Conservation (phyloP, 2,113 vertebrate genomes). For the Columba livia region DNA sequence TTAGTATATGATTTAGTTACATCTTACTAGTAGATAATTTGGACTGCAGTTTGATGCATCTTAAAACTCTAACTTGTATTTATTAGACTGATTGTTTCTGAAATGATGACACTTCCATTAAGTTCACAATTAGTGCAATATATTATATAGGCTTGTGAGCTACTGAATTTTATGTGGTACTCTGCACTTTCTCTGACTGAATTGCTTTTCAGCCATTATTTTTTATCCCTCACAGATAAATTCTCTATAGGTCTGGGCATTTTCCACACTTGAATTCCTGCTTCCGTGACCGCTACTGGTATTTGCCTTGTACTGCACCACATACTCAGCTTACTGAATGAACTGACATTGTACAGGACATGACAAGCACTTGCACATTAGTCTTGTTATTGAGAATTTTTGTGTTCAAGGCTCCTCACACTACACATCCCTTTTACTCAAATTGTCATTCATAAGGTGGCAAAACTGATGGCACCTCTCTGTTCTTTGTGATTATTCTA, state of each 20-base stretch:
- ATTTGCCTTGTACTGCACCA: background rate
- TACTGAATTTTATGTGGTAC: background rate
- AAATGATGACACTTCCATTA: background rate
- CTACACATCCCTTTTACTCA: background rate
- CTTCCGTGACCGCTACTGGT: slow-evolving; percentile 41
- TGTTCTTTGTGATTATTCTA: background rate
- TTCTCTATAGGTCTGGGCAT: background rate
- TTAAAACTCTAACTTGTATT: background rate
- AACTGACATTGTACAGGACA: background rate
- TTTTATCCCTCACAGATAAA: background rate
- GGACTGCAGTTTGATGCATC: background rate
- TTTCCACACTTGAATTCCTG: background rate
- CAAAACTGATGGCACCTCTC: background rate
- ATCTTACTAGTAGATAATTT: background rate
- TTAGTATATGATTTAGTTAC: background rate
- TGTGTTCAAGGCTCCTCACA: background rate
- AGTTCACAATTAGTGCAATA: background rate
- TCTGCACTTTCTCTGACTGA: background rate
- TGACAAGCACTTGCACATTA: background rate
- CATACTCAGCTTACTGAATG: background rate
- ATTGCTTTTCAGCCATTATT: background rate
- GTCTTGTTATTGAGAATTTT: background rate
- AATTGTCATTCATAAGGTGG: background rate
- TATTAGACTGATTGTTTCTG: background rate
- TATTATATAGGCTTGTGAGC: background rate